Evolutionary conservation across 2,797 vertebrate genomes (phyloP).

Genomic region (Squalus acanthias): DNA sequence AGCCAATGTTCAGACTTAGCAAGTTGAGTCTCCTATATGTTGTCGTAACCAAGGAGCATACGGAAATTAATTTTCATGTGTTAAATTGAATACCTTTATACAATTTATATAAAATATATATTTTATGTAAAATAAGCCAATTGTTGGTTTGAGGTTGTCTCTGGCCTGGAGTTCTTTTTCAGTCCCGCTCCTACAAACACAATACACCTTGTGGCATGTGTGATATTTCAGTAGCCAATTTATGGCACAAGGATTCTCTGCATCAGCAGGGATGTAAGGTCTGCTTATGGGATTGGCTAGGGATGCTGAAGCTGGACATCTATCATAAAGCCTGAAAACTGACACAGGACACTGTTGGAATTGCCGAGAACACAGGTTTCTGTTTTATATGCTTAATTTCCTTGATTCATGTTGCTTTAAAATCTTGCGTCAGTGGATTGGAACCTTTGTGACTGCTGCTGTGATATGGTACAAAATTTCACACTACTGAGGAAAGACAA

Average conservation of each 20-base stretch:
- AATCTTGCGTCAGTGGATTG: not conserved
- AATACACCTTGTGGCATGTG: not conserved
- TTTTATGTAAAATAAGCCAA: not conserved
- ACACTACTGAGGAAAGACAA: not conserved
- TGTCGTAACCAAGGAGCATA: not conserved
- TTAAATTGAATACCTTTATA: not conserved
- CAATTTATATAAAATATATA: too few species aligned
- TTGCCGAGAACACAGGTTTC: not conserved
- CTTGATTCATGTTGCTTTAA: not conserved
- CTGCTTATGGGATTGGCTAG: not conserved
- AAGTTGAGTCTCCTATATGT: not conserved
- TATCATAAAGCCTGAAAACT: not conserved
- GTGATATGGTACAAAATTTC: not conserved
- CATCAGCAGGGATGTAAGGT: not conserved
- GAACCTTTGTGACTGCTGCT: not conserved
- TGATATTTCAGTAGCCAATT: not conserved
- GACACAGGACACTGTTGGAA: not conserved
- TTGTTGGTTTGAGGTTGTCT: not conserved
- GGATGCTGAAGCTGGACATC: not conserved
- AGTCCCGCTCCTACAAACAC: not conserved
- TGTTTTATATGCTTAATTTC: not conserved
- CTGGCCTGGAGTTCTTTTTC: not conserved
- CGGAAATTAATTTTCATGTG: not conserved
- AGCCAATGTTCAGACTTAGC: not conserved
- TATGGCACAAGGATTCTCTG: not conserved